These are phyloP conservation scores for Pseudolaguvia tuberculata DNA, from an alignment of 2,113 vertebrate genomes.

Conservation along the genomic window DNA sequence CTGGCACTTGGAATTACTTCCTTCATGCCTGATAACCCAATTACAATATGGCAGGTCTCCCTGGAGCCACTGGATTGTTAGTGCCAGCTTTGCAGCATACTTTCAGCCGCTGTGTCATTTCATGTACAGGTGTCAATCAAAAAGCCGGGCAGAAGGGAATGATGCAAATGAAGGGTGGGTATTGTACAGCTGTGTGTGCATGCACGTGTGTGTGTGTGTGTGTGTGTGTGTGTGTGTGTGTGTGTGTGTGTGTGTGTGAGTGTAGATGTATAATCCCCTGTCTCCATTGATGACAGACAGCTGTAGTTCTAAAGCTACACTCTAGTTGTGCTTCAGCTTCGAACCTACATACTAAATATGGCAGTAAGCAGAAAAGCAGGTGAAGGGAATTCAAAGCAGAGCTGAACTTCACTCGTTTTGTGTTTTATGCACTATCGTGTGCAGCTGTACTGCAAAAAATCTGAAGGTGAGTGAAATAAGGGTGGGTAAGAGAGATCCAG, in stretches of 20 bases:
- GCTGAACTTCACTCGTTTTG: conserved; percentile 27
- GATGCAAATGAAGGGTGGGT: conserved; percentile 93
- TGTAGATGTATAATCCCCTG: conserved; percentile 77
- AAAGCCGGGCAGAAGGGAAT: conserved; percentile 60
- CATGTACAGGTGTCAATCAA: conserved; percentile 99
- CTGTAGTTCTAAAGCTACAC: conserved; percentile 70
- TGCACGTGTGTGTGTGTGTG: conserved; percentile 46
- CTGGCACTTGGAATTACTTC: conserved; percentile 99
- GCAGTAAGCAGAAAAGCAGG: conserved; percentile 57
- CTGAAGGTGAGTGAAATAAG: neutral
- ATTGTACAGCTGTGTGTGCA: conserved; percentile 72
- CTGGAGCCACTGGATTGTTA: conserved; percentile 95
- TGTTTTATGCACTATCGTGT: conserved; percentile 45
- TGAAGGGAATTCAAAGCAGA: conserved; percentile 55
- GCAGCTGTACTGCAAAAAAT: conserved; percentile 36
- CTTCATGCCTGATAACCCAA: conserved; percentile 99
- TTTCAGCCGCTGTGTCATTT: conserved; percentile 99
- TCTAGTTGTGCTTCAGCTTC: conserved; percentile 38
- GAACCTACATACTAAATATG: conserved; percentile 56
- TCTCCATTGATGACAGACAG: conserved; percentile 88
- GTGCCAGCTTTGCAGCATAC: conserved; percentile 98
- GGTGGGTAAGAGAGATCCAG: too few relatives aligned
- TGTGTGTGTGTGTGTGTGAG: too few relatives aligned
- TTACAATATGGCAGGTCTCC: conserved; percentile 99
- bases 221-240: conserved; percentile 61